Percentiles rank a stretch among this genome's conserved stretches.
Conservation (phyloP, 2,888 invertebrate genomes). For the Himalopsyche tibetana region DNA sequence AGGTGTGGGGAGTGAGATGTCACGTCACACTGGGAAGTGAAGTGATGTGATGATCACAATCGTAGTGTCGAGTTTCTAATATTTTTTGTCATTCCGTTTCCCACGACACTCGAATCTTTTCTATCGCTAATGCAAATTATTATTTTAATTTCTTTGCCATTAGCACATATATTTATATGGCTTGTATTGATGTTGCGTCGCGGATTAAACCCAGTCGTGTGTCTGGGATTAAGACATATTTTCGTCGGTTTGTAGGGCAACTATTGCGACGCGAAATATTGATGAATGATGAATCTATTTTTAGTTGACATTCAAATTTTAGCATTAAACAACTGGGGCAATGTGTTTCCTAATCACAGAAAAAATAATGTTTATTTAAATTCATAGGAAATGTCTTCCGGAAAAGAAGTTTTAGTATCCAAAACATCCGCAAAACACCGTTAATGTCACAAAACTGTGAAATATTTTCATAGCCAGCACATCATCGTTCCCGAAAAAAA, state of each 20-base stretch:
- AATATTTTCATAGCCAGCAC: no score
- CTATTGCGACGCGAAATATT: conserved; percentile 19
- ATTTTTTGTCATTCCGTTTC: conserved; percentile 5
- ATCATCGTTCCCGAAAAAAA: no score
- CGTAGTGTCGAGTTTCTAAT: conserved; percentile 27
- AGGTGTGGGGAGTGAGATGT: background rate
- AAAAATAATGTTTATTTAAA: background rate
- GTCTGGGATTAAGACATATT: conserved; percentile 19
- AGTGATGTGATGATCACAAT: conserved; percentile 24
- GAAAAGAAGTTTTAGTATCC: no score
- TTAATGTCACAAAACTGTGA: no score
- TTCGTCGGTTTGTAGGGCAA: background rate
- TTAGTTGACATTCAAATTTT: conserved; percentile 38
- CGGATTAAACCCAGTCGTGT: conserved; percentile 31
- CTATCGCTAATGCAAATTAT: background rate
- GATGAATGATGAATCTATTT: conserved; percentile 12
- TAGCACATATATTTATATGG: background rate
- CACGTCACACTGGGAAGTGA: background rate
- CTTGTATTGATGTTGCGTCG: conserved; percentile 35
- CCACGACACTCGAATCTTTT: conserved; percentile 16
- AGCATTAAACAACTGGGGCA: background rate
- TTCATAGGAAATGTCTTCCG: no score
- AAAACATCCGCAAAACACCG: no score
- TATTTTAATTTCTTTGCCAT: background rate
- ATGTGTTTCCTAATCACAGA: background rate